These are phyloP conservation scores for Zoanthus sansibaricus DNA, from an alignment of 92 coral and sea anemone genomes.

Conservation along the genomic window DNA sequence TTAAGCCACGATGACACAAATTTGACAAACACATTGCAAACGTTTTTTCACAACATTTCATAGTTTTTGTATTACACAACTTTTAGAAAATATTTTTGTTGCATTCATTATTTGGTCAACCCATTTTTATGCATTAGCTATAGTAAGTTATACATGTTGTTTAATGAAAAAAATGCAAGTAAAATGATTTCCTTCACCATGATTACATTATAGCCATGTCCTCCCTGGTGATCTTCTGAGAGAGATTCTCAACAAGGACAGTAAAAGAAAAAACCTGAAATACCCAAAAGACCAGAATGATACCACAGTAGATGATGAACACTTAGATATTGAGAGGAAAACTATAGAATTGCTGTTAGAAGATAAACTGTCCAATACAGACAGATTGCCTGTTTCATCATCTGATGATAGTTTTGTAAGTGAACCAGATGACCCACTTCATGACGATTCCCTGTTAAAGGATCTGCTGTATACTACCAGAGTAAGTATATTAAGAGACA, in stretches of 20 bases:
- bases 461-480: conserved; percentile 87
- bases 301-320: conserved; percentile 45
- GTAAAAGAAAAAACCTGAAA: conserved; percentile 16
- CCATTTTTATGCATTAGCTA: too few relatives aligned
- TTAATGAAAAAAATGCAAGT: too few relatives aligned
- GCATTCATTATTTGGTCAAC: too few relatives aligned
- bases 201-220: conserved; percentile 55
- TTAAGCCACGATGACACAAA: too few relatives aligned
- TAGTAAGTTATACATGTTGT: too few relatives aligned
- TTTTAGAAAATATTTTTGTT: too few relatives aligned
- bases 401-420: conserved; percentile 74
- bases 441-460: conserved; percentile 89
- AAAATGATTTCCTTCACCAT: neutral
- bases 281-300: conserved; percentile 33
- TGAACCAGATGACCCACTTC: conserved; percentile 88
- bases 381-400: conserved; percentile 62
- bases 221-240: conserved; percentile 84
- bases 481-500: conserved; percentile 52
- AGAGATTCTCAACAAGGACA: conserved; percentile 74
- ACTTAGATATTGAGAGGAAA: conserved; percentile 61
- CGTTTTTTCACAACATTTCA: too few relatives aligned
- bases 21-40: too few relatives aligned
- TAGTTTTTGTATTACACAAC: too few relatives aligned
- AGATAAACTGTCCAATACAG: conserved; percentile 65
- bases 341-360: conserved; percentile 82